Conservation (phyloP, 2,888 invertebrate species). For the Fragum whitleyi region DNA sequence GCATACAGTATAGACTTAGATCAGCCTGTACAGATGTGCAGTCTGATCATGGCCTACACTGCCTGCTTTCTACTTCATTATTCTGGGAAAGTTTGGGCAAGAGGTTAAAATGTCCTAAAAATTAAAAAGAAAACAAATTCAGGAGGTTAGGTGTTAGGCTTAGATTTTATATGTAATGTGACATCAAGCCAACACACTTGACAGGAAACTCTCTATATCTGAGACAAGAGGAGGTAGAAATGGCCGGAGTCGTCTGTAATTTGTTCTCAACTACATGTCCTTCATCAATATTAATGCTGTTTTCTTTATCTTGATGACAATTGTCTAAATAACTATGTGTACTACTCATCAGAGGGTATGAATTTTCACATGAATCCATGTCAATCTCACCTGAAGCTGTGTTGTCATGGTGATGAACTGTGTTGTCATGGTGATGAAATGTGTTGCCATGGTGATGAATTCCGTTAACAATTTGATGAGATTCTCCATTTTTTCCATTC, state of each 20-base stretch:
- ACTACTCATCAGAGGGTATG: not conserved
- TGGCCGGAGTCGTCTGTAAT: not conserved
- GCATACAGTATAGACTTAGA: too few relatives aligned
- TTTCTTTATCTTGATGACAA: not conserved
- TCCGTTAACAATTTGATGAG: too few relatives aligned
- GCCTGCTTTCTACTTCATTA: too few relatives aligned
- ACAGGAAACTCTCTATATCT: conserved; percentile 51
- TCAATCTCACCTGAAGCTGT: conserved; percentile 9
- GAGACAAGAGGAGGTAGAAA: conserved; percentile 33
- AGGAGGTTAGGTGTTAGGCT: too few relatives aligned
- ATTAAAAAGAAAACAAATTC: too few relatives aligned
- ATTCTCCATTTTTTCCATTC: conserved; percentile 4
- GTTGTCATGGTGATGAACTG: not conserved
- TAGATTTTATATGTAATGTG: conserved; percentile 57
- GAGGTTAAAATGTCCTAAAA: too few relatives aligned
- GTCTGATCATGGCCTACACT: too few relatives aligned
- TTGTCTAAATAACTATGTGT: not conserved
- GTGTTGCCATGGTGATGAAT: not conserved
- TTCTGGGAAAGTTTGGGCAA: too few relatives aligned
- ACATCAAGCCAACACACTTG: conserved; percentile 63
- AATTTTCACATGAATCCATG: conserved; percentile 6
- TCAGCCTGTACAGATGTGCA: too few relatives aligned
- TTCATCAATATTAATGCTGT: not conserved
- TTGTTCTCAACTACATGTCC: not conserved
- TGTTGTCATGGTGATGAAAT: not conserved